Conservation (phyloP, 2,888 invertebrate species). For the Hanleya hanleyi region DNA sequence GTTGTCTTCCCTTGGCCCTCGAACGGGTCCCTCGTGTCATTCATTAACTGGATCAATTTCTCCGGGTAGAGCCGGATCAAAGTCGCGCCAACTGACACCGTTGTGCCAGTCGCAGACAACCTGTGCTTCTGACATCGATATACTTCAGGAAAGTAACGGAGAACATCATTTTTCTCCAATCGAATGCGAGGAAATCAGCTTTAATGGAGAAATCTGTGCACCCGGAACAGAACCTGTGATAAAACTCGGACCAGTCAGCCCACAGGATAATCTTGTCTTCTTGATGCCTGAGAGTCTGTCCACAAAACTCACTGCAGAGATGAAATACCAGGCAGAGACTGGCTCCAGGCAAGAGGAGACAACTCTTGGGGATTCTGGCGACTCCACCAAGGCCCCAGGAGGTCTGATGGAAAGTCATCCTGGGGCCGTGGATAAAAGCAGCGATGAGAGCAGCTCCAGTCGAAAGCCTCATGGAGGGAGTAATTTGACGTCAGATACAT, state of each 20-base stretch:
- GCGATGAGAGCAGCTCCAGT: slow-evolving; percentile 26
- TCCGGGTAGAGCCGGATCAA: background rate
- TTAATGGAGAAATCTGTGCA: background rate
- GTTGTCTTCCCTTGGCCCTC: background rate
- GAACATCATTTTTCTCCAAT: background rate
- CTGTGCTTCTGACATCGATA: slow-evolving; percentile 5
- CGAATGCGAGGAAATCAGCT: background rate
- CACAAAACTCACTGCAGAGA: slow-evolving; percentile 56
- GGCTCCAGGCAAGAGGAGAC: slow-evolving; percentile 8
- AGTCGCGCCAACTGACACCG: background rate
- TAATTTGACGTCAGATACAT: slow-evolving; percentile 38
- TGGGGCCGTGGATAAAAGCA: slow-evolving; percentile 31
- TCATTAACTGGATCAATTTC: background rate
- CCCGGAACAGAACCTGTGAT: background rate
- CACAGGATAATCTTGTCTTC: slow-evolving; percentile 45
- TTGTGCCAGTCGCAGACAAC: background rate
- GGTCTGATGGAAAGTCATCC: slow-evolving; percentile 28
- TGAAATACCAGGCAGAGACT: slow-evolving; percentile 32
- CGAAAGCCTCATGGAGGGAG: slow-evolving; percentile 23
- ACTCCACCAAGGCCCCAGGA: background rate
- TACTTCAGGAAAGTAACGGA: background rate
- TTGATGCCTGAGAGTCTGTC: slow-evolving; percentile 57
- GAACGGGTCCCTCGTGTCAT: background rate
- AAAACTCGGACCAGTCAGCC: background rate
- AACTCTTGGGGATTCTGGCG: background rate